Conservation (phyloP, 2,888 invertebrate species). For the Trissonchulus sp. region DNA sequence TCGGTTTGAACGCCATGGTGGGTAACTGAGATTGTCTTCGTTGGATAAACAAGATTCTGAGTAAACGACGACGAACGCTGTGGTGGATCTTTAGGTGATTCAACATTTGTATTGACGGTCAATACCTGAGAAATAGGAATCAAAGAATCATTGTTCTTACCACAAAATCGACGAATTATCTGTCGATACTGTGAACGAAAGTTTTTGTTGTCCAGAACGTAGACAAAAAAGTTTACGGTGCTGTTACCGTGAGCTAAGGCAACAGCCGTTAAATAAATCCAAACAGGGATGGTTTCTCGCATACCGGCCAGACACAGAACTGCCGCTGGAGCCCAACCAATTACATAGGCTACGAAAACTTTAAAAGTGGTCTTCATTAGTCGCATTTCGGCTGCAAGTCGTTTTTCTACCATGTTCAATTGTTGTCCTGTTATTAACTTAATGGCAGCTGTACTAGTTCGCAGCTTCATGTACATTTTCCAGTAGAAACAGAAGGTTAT, state of each 20-base stretch:
- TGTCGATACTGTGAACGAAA: background rate
- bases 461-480: conserved; percentile 12
- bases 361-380: conserved; percentile 16
- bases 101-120: too few relatives aligned
- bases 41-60: too few relatives aligned
- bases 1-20: too few relatives aligned
- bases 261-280: background rate
- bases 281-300: background rate
- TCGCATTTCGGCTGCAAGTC: background rate
- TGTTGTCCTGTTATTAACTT: background rate
- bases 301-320: background rate
- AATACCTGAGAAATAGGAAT: background rate
- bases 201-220: background rate
- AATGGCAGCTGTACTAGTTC: background rate
- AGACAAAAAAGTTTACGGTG: conserved; percentile 19
- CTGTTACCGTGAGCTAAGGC: conserved; percentile 14
- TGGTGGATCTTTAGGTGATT: too few relatives aligned
- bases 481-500: conserved; percentile 3
- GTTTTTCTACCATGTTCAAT: background rate
- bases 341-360: conserved; percentile 13
- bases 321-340: conserved; percentile 15
- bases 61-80: too few relatives aligned
- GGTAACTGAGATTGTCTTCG: too few relatives aligned
- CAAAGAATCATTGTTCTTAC: background rate
- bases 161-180: background rate